Evolutionary conservation across 2,888 invertebrate species (phyloP).

Genomic region (Cordilura impudica): DNA sequence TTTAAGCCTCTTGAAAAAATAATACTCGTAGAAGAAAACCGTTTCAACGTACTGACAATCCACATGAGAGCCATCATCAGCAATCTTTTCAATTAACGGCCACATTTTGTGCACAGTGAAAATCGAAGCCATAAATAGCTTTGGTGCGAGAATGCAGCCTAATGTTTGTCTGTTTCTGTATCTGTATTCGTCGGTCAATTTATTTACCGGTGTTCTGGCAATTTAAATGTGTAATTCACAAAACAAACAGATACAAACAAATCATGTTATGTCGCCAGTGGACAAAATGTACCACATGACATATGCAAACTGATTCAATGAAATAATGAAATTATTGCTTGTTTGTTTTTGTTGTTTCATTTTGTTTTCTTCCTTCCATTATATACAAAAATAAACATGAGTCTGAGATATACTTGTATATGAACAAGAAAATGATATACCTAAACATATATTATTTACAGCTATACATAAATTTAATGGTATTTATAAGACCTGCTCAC

Average conservation of each 20-base stretch:
- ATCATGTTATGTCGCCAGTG: constrained; percentile 39
- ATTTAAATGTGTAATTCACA: constrained; percentile 41
- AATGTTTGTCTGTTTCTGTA: background rate
- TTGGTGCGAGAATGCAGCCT: background rate
- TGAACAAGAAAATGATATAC: too few species aligned
- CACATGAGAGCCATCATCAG: constrained; percentile 36
- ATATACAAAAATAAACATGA: too few species aligned
- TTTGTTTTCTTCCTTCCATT: too few species aligned
- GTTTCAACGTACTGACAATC: constrained; percentile 24
- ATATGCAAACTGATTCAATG: constrained; percentile 3
- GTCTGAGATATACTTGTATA: too few species aligned
- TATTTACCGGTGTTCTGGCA: constrained; percentile 30
- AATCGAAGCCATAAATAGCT: background rate
- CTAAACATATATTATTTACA: too few species aligned
- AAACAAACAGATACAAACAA: constrained; percentile 38
- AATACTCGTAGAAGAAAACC: too few species aligned
- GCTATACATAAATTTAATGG: too few species aligned
- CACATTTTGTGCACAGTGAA: constrained; percentile 17
- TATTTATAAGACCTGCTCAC: too few species aligned
- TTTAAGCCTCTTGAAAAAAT: too few species aligned
- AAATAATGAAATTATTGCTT: background rate
- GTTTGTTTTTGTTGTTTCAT: background rate
- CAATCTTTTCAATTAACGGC: constrained; percentile 36
- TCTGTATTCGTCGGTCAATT: background rate
- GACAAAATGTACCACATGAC: constrained; percentile 34